Base-by-base conservation (phyloP, 1,140 invertebrate species). In the Drosophila equinoxialis region DNA sequence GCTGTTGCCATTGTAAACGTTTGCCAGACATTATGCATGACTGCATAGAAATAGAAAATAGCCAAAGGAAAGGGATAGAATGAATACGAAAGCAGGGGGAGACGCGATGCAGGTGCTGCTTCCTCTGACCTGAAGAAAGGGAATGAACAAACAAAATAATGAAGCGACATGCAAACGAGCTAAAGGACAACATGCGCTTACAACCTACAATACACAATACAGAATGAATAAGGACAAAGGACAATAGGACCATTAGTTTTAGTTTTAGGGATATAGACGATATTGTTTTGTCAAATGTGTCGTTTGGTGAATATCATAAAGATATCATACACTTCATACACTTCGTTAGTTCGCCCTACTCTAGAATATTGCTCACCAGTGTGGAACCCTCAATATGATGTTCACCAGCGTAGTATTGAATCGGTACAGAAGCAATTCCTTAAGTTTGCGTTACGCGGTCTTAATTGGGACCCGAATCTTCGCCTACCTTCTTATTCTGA, bases 21-120 rank as follows among this genome's bases (percentile, higher is more conserved):
- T 87, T 86, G 83, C 76, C 79, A 60, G 71, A 71, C 83, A 86
- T 86, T 86, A 83, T 87, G 83, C 84, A 87, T 87, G 79, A 86
- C 77, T 83, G 83, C 79, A 87, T 86, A 74, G 83, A 87, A 87
- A 79, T 82, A 82, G 74, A 65, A 71, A 69, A 41, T 14, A 60
- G 62, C 70, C 55, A 51, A 61, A 68, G 42, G 39, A 14, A 54
- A 55, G 41, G 17, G 37, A 48, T 8, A 13, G 33, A 13, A 7
- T 6, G 30, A 30, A 37, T 23, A 64, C n/a, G 20, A 6, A 20
- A 6, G 48, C 6, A 17, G n/a, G 48, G n/a, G 20, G 37, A 5
- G 2, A 3, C 8, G 45, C 3, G 13, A 10, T 75, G 73, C 48
- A 39, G 37, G 37, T 39, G 11, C 11, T 39, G 37, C 37, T 13